Evolutionary conservation across 2,113 vertebrate genomes (phyloP).

Genomic region (Actenoides hombroni): DNA sequence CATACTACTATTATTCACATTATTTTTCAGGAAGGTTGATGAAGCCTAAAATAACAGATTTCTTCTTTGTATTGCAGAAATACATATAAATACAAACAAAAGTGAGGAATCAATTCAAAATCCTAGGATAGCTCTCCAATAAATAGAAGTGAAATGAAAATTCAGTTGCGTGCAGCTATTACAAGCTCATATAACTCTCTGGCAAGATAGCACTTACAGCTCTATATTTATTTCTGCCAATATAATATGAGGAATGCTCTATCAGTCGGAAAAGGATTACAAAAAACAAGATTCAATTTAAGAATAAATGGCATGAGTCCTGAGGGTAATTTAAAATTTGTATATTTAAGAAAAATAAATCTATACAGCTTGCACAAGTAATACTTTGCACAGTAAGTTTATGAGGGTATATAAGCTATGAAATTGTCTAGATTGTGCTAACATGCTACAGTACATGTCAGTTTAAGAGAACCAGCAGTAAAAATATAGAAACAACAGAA

Average conservation of each 20-base stretch:
- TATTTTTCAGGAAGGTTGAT: constrained; percentile 1
- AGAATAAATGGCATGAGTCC: constrained; percentile 41
- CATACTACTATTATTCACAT: background rate
- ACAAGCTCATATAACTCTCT: background rate
- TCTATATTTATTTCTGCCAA: constrained; percentile 31
- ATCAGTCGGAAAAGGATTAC: constrained; percentile 37
- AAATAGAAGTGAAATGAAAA: background rate
- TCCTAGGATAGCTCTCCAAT: background rate
- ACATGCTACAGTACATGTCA: background rate
- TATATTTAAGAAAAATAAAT: constrained; percentile 53
- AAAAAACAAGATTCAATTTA: constrained; percentile 47
- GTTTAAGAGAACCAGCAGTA: background rate
- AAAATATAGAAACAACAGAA: background rate
- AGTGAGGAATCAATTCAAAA: constrained; percentile 27
- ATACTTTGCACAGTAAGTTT: background rate
- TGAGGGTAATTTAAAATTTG: constrained; percentile 43
- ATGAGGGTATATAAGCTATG: constrained; percentile 15
- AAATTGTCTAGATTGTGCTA: background rate
- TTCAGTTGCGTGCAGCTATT: background rate
- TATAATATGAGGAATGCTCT: constrained; percentile 14
- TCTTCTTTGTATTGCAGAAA: background rate
- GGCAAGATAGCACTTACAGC: background rate
- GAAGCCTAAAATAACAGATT: constrained; percentile 32
- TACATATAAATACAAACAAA: constrained; percentile 27
- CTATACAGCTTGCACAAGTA: background rate